Percentiles rank a stretch among this genome's conserved stretches.
Conservation (phyloP, 2,888 invertebrate genomes). For the Ochropacha duplaris region DNA sequence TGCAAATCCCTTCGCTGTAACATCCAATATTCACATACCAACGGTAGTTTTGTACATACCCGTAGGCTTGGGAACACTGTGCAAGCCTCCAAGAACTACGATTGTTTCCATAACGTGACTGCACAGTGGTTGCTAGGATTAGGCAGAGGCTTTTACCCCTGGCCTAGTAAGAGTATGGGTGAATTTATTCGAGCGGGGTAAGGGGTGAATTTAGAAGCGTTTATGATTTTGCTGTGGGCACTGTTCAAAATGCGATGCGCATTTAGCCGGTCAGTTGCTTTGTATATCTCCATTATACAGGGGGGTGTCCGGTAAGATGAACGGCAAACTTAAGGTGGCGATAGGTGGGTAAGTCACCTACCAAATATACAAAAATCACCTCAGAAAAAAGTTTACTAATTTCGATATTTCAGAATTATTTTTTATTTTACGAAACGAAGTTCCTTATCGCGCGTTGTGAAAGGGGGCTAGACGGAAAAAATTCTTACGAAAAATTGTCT, state of each 20-base stretch:
- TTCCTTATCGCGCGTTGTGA: too few relatives aligned
- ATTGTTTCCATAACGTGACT: constrained; percentile 50
- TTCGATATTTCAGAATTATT: too few relatives aligned
- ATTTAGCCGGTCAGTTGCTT: neutral
- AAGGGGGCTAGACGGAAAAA: too few relatives aligned
- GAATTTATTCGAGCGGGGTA: neutral
- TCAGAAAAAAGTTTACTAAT: too few relatives aligned
- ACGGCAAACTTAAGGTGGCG: too few relatives aligned
- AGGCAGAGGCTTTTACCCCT: constrained; percentile 25
- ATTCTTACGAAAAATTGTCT: too few relatives aligned
- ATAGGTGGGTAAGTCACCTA: too few relatives aligned
- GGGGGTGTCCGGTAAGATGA: too few relatives aligned
- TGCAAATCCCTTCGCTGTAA: constrained; percentile 16
- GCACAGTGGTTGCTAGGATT: constrained; percentile 38
- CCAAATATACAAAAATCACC: too few relatives aligned
- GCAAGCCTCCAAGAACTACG: constrained; percentile 21
- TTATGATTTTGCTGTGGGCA: neutral
- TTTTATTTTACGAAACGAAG: too few relatives aligned
- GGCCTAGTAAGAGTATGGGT: neutral
- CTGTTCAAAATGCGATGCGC: neutral
- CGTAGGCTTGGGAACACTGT: constrained; percentile 12
- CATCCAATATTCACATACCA: neutral
- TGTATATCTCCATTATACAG: neutral
- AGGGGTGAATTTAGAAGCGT: neutral
- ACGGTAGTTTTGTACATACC: neutral